A percentile compares a stretch with the other conserved stretches of the same genome.
phyloP scores from a whole-genome alignment of 2,797 vertebrate species.

The Setipinna tenuifilis region DNA sequence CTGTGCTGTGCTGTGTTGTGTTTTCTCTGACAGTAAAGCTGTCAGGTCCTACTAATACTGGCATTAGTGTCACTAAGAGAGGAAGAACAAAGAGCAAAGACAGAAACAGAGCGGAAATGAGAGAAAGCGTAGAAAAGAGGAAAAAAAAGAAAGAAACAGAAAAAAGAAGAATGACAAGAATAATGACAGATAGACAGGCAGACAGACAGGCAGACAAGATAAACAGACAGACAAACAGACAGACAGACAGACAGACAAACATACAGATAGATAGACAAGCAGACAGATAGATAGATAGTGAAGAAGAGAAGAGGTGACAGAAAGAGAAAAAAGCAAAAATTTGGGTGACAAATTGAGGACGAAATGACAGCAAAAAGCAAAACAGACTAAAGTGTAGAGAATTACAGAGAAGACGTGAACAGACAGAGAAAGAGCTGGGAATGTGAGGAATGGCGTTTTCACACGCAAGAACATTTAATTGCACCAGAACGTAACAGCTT shows the following conservation, averaged over 20 bases:
- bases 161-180: no score
- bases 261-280: background rate
- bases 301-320: constrained; percentile 38
- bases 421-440: no score
- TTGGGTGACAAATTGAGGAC: background rate
- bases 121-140: background rate
- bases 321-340: background rate
- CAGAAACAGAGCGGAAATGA: background rate
- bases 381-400: background rate
- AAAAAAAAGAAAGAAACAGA: no score
- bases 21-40: constrained; percentile 58
- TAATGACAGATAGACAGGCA: no score
- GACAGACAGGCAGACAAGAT: constrained; percentile 17
- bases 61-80: constrained; percentile 60
- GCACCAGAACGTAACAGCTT: background rate
- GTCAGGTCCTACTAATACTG: constrained; percentile 57
- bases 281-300: constrained; percentile 23
- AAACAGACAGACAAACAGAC: constrained; percentile 21
- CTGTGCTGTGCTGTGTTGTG: constrained; percentile 14
- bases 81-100: background rate
- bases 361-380: background rate
- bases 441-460: no score
- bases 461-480: background rate
- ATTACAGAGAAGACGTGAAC: background rate
- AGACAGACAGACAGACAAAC: no score